Percentiles rank a stretch among this genome's conserved stretches.
Conservation (phyloP, 2,797 vertebrate species). For the Borostomias antarcticus region DNA sequence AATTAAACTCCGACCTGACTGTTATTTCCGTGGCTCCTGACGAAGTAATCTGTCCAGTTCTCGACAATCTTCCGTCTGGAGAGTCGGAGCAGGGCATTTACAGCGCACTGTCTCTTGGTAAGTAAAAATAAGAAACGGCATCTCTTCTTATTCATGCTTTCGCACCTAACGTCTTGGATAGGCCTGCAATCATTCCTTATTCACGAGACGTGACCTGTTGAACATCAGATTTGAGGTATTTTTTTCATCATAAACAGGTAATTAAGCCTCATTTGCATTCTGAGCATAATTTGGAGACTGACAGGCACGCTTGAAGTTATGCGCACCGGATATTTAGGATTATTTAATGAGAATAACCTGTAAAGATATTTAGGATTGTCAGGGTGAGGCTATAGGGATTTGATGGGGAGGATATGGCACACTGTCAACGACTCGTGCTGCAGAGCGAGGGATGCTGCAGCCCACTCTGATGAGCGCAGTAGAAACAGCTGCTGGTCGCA, state of each 20-base stretch:
- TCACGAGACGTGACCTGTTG: too few relatives aligned
- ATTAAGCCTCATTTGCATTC: conserved; percentile 6
- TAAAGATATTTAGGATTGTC: neutral
- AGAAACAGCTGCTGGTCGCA: too few relatives aligned
- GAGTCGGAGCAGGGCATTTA: conserved; percentile 59
- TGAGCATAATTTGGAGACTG: conserved; percentile 11
- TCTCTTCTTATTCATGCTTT: conserved; percentile 8
- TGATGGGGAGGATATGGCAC: neutral
- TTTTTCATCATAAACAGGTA: neutral
- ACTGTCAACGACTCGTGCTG: neutral
- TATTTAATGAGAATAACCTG: neutral
- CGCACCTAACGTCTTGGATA: neutral
- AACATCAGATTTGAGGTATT: neutral
- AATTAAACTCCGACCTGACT: conserved; percentile 61
- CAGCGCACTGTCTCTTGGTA: conserved; percentile 59
- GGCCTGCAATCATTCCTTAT: too few relatives aligned
- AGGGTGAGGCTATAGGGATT: too few relatives aligned
- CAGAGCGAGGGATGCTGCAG: neutral
- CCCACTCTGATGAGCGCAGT: conserved; percentile 3
- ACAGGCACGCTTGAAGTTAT: neutral
- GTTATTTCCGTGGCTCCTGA: conserved; percentile 54
- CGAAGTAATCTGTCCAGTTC: conserved; percentile 59
- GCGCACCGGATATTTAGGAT: too few relatives aligned
- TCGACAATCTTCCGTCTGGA: conserved; percentile 53
- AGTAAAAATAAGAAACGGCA: conserved; percentile 44